A percentile compares a stretch with the other conserved stretches of the same genome.
Conservation (phyloP, 2,888 invertebrate genomes). For the Vanessa cardui region DNA sequence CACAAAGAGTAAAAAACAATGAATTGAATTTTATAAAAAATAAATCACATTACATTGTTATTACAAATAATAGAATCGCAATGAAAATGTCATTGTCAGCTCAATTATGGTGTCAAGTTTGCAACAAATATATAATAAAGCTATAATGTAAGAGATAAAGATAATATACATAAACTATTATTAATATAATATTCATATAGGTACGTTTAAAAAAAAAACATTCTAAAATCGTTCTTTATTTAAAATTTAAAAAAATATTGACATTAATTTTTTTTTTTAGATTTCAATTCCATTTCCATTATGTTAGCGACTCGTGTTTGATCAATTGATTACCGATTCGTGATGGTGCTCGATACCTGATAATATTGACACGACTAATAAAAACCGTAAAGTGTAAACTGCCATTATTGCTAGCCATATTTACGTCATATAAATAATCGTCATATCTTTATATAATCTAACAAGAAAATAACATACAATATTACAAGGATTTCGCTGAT, state of each 20-base stretch:
- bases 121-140: background rate
- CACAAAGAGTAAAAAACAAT: background rate
- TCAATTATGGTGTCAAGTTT: conserved; percentile 14
- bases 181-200: too few species aligned
- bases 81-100: conserved; percentile 14
- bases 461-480: too few species aligned
- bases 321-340: conserved; percentile 4
- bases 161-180: too few species aligned
- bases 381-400: background rate
- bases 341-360: background rate
- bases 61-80: background rate
- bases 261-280: too few species aligned
- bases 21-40: conserved; percentile 1
- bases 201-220: too few species aligned
- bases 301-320: background rate
- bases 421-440: too few species aligned
- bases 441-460: too few species aligned
- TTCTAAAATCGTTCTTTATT: too few species aligned
- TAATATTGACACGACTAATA: background rate
- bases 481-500: too few species aligned
- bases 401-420: too few species aligned
- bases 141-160: background rate
- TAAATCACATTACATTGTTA: background rate
- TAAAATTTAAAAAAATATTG: too few species aligned
- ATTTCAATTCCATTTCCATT: too few species aligned